Base-by-base conservation (phyloP, 1,140 invertebrate genomes). In the Harlomillsia oculata region DNA sequence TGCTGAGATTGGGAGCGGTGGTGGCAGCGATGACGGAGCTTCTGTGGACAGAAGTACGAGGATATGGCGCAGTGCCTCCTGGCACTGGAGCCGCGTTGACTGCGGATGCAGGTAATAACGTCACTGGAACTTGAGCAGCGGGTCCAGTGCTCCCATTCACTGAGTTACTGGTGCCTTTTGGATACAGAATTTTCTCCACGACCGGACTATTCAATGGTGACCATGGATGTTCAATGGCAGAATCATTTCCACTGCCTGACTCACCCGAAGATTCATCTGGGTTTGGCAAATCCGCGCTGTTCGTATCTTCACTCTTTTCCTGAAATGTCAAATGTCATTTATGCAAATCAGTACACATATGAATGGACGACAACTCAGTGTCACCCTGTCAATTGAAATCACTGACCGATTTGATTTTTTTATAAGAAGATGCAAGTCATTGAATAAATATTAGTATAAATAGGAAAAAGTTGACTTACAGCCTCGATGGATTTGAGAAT, bases 231-330 rank as follows among this genome's bases (percentile, higher is more conserved):
- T 69, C 67, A 37, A 67, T 63, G 3, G 66, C 63, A 2, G 66
- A 67, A 54, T 76, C 73, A 26, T 70, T 71, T 5, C 73, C 74
- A 52, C 72, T 75, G 30, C 73, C 73, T 3, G 73, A 75, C 65
- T 74, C 70, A 32, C 43, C 55, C 26, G 74, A 75, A 1, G 72
- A 75, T 25, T 76, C 75, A 20, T 75, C 73, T 40, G 75, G 72
- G 43, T 72, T 64, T 56, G 69, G 69, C 48, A 67, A 30, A 44
- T 45, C 56, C 11, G 40, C 59, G 46, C 56, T 50, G n/a, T n/a
- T n/a, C n/a, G n/a, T n/a, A n/a, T n/a, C n/a, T n/a, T n/a, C n/a
- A n/a, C n/a, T n/a, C n/a, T n/a, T n/a, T n/a, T n/a, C n/a, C n/a
- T n/a, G n/a, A n/a, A n/a, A n/a, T n/a, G n/a, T n/a, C n/a, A n/a